Percentiles rank a stretch among this genome's conserved stretches.
These are phyloP conservation scores for Stramonita haemastoma DNA, from an alignment of 2,888 invertebrate species.

Conservation along the genomic window DNA sequence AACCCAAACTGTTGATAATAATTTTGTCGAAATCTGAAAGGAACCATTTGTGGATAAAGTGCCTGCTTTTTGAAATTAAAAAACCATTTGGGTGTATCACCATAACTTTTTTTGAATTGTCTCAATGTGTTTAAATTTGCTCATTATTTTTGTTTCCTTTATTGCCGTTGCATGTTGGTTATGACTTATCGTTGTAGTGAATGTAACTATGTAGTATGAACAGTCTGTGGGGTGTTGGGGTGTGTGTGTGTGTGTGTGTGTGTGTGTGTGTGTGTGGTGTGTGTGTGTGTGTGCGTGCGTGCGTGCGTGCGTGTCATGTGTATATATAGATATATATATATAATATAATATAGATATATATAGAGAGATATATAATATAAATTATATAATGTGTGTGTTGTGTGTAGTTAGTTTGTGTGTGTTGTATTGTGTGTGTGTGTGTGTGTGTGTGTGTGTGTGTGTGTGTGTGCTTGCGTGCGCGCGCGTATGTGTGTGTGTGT, in stretches of 20 bases:
- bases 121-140: neutral
- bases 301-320: no score
- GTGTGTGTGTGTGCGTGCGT: neutral
- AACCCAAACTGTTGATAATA: no score
- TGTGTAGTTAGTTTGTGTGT: constrained; percentile 16
- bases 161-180: no score
- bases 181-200: no score
- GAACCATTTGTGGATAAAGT: no score
- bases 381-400: constrained; percentile 15
- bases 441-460: constrained; percentile 11
- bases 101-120: neutral
- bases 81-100: neutral
- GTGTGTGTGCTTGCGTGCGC: neutral
- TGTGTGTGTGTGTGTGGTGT: neutral
- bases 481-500: neutral
- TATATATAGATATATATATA: no score
- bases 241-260: constrained; percentile 8
- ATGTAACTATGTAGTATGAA: neutral
- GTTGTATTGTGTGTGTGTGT: neutral
- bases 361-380: neutral
- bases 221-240: neutral
- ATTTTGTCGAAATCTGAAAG: no score
- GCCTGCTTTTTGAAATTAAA: no score
- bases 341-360: no score
- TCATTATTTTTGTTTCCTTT: neutral